Percentiles rank a stretch among this genome's conserved stretches.
Conservation (phyloP, 2,113 vertebrate species). For the Petrocephalus microphthalmus region DNA sequence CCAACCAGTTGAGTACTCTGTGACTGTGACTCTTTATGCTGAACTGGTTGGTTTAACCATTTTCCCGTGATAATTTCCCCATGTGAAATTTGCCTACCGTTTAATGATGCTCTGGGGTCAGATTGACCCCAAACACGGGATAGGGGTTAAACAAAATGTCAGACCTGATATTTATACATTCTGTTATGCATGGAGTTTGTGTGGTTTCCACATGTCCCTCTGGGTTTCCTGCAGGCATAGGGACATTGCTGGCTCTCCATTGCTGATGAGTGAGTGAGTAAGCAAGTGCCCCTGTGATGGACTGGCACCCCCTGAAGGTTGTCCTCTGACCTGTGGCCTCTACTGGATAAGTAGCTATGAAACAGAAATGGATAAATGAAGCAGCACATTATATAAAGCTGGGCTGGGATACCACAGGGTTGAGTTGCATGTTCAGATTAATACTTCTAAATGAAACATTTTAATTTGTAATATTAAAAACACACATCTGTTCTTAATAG, state of each 20-base stretch:
- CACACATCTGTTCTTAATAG: neutral
- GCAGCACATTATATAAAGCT: neutral
- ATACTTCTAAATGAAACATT: neutral
- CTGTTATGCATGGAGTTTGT: neutral
- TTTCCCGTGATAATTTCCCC: no score
- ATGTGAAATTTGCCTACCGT: no score
- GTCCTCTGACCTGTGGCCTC: neutral
- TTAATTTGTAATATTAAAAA: neutral
- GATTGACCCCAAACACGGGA: no score
- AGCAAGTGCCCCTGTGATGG: neutral
- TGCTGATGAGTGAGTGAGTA: neutral
- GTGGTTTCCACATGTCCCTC: neutral
- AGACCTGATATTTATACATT: no score
- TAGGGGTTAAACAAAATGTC: no score
- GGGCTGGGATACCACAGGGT: neutral
- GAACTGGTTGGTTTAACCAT: no score
- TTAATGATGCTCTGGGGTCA: no score
- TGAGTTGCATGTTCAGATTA: neutral
- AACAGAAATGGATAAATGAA: neutral
- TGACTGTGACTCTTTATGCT: no score
- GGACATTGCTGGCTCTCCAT: neutral
- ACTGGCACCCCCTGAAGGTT: neutral
- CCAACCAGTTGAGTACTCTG: no score
- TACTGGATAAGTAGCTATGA: neutral
- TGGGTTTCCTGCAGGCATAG: neutral